These are phyloP conservation scores for Trachelus stipa DNA, from an alignment of 2,888 invertebrate species.

Conservation along the genomic window DNA sequence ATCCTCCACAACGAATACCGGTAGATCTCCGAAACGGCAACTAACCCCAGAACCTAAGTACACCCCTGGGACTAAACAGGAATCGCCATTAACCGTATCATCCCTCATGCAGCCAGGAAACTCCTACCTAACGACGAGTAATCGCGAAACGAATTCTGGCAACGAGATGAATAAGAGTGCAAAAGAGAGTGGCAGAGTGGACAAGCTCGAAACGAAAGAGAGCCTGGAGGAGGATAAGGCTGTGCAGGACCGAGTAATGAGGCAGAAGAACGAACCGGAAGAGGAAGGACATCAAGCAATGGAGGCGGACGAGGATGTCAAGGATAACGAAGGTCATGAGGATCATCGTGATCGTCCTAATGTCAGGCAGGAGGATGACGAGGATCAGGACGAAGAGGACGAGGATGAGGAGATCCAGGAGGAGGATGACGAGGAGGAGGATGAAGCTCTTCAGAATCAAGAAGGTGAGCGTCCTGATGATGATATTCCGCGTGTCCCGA, in stretches of 20 bases:
- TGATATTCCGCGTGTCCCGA: slow-evolving; percentile 66
- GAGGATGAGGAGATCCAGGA: slow-evolving; percentile 54
- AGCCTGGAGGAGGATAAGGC: slow-evolving; percentile 5
- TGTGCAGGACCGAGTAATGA: slow-evolving; percentile 13
- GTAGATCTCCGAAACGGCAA: slow-evolving; percentile 51
- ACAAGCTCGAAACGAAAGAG: neutral
- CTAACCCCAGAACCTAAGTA: slow-evolving; percentile 52
- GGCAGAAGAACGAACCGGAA: slow-evolving; percentile 29
- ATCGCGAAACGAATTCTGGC: neutral
- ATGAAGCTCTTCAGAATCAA: slow-evolving; percentile 44
- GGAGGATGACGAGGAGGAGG: slow-evolving; percentile 42
- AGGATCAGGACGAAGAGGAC: slow-evolving; percentile 43
- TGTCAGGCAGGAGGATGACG: slow-evolving; percentile 37
- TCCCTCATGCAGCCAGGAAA: slow-evolving; percentile 11
- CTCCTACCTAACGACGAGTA: slow-evolving; percentile 2
- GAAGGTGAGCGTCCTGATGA: slow-evolving; percentile 50
- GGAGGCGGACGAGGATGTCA: slow-evolving; percentile 57
- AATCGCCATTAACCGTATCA: slow-evolving; percentile 14
- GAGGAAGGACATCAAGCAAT: slow-evolving; percentile 57
- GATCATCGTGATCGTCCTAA: neutral
- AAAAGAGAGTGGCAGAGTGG: slow-evolving; percentile 4
- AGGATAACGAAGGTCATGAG: slow-evolving; percentile 57
- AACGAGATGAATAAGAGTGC: slow-evolving; percentile 1
- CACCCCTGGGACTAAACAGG: slow-evolving; percentile 17
- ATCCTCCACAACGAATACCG: slow-evolving; percentile 58